Base-by-base conservation (phyloP, 2,888 invertebrate genomes). In the Eutolmus rufibarbis region DNA sequence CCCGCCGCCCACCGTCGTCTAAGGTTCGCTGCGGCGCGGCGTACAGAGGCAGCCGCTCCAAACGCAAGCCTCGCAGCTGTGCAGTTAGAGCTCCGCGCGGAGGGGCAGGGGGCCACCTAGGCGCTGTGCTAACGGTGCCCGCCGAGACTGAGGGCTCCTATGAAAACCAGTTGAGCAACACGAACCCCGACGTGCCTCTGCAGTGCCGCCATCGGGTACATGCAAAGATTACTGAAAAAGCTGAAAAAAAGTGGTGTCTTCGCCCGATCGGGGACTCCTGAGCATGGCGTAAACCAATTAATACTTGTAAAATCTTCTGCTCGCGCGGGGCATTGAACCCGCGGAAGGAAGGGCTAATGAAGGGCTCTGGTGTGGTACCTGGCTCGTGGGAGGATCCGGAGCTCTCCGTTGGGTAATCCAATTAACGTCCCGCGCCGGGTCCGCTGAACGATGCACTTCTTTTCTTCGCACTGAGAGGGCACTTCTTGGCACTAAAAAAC, bases 151-250 rank as follows among this genome's bases (percentile, higher is more conserved):
- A 23, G 66, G 66, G 66, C 23, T 51, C 56, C 23, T 66, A 5
- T n/a, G 31, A 51, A 79, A 79, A 79, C 79, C 79, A 79, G 79
- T 79, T 79, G 79, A 31, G 40, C 51, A 51, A 28, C 79, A 79
- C 43, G 46, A 43, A 51, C n/a, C 12, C 43, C 37, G 51, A 79
- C 16, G 51, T 79, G 79, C 28, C 79, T 46, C 9, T 46, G 28
- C 78, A 16, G 23, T 37, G 43, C 43, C 78, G 43, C 78, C 43
- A 31, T 51, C 23, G 19, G 9, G 1, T 79, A 31, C 51, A 79
- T 79, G 31, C 79, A 51, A 51, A 51, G 79, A 51, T 79, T 46
- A 79, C 34, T 79, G 43, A 79, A 51, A 79, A 51, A 79, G 16
- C 16, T 79, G 51, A 40, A 28, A 37, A 34, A 16, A 40, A 12